Percentiles rank a stretch among this genome's conserved stretches.
phyloP scores from a whole-genome alignment of 37 sponge, comb jelly and placozoan species.

The Halichondria panicea region DNA sequence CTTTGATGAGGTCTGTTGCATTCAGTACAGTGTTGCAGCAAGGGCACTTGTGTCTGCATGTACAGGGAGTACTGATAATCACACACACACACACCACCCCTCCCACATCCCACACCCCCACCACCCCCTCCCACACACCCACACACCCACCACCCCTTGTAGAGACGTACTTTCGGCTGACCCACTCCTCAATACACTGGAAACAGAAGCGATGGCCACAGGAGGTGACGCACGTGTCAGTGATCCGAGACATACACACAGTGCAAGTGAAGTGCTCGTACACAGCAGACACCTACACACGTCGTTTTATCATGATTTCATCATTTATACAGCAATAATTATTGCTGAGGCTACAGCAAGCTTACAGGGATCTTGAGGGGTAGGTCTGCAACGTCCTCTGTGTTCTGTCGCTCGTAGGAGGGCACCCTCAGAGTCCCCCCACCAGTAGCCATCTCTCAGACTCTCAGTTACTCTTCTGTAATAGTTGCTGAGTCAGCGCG shows the following conservation, averaged over 20 bases:
- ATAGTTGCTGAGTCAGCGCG: too few species aligned
- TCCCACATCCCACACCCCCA: neutral
- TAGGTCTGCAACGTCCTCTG: constrained; percentile 21
- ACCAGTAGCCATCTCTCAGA: too few species aligned
- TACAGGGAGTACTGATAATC: constrained; percentile 7
- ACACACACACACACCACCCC: constrained; percentile 15
- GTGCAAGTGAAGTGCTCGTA: constrained; percentile 62
- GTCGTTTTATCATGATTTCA: neutral
- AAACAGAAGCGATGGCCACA: constrained; percentile 77
- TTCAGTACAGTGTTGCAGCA: constrained; percentile 23
- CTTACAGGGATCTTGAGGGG: constrained; percentile 44
- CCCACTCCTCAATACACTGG: constrained; percentile 72
- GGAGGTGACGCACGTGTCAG: constrained; percentile 31
- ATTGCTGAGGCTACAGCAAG: neutral
- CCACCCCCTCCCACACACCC: neutral
- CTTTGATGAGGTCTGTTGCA: constrained; percentile 30
- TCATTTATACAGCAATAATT: neutral
- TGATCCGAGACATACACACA: constrained; percentile 47
- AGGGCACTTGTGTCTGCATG: constrained; percentile 67
- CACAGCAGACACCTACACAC: constrained; percentile 47
- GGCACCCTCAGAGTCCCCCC: too few species aligned
- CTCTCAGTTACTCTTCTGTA: too few species aligned
- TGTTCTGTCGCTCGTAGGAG: constrained; percentile 28
- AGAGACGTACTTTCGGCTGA: constrained; percentile 51
- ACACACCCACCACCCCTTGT: neutral